Conservation (phyloP, 2,888 invertebrate genomes). For the Hirtodrosophila duncani region DNA sequence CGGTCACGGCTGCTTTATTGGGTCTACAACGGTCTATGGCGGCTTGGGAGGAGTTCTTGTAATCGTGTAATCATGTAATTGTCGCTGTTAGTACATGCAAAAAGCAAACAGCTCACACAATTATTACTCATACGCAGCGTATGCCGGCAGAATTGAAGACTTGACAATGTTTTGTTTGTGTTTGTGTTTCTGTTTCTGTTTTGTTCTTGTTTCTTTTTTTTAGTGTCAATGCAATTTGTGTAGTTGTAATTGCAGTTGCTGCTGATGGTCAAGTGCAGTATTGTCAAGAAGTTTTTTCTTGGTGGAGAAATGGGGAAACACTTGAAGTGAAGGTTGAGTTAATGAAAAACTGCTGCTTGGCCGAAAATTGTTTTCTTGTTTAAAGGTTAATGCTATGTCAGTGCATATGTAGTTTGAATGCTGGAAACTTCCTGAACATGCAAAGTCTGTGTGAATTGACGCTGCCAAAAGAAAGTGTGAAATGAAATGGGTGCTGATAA, state of each 20-base stretch:
- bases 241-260: no score
- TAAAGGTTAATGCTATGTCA: constrained; percentile 22
- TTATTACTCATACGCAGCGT: constrained; percentile 51
- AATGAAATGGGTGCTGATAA: background rate
- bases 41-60: constrained; percentile 15
- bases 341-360: constrained; percentile 27
- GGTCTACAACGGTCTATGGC: background rate
- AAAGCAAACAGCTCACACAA: constrained; percentile 18
- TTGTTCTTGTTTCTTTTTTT: background rate
- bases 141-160: constrained; percentile 18
- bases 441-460: no score
- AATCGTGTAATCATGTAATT: constrained; percentile 34
- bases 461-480: background rate
- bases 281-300: constrained; percentile 1
- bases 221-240: no score
- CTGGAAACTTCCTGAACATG: constrained; percentile 30
- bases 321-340: constrained; percentile 21
- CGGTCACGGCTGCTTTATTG: constrained; percentile 29
- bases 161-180: background rate
- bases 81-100: constrained; percentile 31
- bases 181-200: background rate
- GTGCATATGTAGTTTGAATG: constrained; percentile 9
- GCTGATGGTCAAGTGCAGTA: constrained; percentile 32
- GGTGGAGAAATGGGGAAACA: constrained; percentile 58
- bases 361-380: background rate